A percentile compares a stretch with the other conserved stretches of the same genome.
Conservation (phyloP, 1,140 invertebrate species). For the Lucilia sericata region DNA sequence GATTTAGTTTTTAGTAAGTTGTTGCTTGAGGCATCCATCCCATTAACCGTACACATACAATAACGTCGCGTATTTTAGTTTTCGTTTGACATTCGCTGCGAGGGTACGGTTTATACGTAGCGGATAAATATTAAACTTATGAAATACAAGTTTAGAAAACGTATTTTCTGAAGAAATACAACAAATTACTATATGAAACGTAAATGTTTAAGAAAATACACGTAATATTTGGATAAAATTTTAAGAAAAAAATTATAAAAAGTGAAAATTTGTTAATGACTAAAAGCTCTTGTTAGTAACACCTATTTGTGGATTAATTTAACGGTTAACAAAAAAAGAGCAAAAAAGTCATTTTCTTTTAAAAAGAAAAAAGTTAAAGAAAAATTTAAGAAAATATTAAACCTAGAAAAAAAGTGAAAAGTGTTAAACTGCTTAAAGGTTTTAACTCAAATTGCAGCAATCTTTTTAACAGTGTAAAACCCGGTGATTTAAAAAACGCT, state of each 20-base stretch:
- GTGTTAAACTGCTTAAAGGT: neutral
- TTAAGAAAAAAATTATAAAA: neutral
- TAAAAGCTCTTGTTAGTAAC: no score
- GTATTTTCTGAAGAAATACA: neutral
- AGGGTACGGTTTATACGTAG: conserved; percentile 56
- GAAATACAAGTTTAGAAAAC: no score
- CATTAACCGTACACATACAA: conserved; percentile 20
- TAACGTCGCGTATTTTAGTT: conserved; percentile 59
- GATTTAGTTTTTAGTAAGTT: conserved; percentile 26
- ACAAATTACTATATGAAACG: neutral
- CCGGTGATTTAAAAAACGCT: neutral
- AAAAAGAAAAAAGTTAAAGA: neutral
- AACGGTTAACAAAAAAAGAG: no score
- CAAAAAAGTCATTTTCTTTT: no score
- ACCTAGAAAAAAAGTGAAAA: conserved; percentile 1
- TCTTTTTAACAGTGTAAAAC: neutral
- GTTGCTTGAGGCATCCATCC: conserved; percentile 45
- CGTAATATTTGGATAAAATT: neutral
- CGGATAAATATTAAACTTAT: neutral
- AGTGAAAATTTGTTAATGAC: no score
- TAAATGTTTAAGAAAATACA: neutral
- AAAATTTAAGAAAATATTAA: neutral
- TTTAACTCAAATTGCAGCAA: neutral
- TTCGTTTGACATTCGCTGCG: conserved; percentile 63
- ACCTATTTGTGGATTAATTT: no score